Evolutionary conservation across 1,140 invertebrate genomes (phyloP).

Genomic region (Drosophila nannoptera): DNA sequence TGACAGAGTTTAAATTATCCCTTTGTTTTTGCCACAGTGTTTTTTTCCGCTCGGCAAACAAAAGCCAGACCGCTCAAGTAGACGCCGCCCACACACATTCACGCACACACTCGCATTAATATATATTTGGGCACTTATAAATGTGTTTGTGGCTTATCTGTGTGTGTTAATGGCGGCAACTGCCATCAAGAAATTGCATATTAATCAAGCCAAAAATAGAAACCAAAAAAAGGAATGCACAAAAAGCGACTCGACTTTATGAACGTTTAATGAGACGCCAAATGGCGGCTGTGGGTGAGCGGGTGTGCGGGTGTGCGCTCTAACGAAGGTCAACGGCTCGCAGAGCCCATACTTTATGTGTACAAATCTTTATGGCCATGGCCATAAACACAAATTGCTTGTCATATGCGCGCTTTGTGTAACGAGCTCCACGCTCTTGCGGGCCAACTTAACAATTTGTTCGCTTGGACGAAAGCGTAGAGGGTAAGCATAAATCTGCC

Average conservation of each 20-base stretch:
- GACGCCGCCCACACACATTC: conserved; percentile 19
- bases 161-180: conserved; percentile 63
- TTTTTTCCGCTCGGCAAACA: conserved; percentile 65
- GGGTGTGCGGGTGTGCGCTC: conserved; percentile 1
- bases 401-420: conserved; percentile 69
- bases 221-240: conserved; percentile 16
- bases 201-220: conserved; percentile 61
- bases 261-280: conserved; percentile 61
- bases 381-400: conserved; percentile 75
- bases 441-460: conserved; percentile 67
- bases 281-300: conserved; percentile 35
- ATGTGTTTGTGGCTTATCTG: conserved; percentile 45
- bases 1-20: conserved; percentile 76
- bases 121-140: conserved; percentile 32
- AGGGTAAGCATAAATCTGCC: conserved; percentile 59
- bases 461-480: conserved; percentile 31
- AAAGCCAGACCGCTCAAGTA: conserved; percentile 49
- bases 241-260: conserved; percentile 30
- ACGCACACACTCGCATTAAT: conserved; percentile 14
- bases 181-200: conserved; percentile 71
- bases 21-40: conserved; percentile 69
- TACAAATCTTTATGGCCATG: conserved; percentile 66
- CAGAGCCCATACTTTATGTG: conserved; percentile 21
- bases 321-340: conserved; percentile 44
- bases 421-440: conserved; percentile 50